Percentiles rank a stretch among this genome's conserved stretches.
These are phyloP conservation scores for Hystrix brachyura DNA, from an alignment of 2,113 vertebrate species.

Conservation along the genomic window DNA sequence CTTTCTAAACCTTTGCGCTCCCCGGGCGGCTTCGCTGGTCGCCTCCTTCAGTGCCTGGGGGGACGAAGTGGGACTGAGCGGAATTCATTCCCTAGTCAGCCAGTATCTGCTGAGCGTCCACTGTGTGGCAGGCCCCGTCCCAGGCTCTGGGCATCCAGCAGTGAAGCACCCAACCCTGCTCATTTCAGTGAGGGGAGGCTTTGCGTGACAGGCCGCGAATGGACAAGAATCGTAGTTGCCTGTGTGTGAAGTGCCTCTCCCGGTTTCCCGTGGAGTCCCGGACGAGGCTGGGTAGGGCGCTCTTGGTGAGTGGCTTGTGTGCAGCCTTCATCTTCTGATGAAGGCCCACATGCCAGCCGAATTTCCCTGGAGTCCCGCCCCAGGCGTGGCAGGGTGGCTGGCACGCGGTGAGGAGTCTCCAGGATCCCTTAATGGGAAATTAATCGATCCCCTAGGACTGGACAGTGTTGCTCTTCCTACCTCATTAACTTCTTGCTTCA, in stretches of 20 bases:
- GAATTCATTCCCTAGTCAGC: not conserved
- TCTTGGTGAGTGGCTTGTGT: not conserved
- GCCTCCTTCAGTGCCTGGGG: not conserved
- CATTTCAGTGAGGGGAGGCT: not conserved
- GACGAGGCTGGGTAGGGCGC: not conserved
- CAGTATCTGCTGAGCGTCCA: not conserved
- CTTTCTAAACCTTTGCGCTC: not conserved
- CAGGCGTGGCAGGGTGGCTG: not conserved
- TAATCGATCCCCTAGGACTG: not conserved
- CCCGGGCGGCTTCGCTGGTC: not conserved
- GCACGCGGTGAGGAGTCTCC: not conserved
- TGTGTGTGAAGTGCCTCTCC: not conserved
- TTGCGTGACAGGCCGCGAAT: not conserved
- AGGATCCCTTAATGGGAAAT: slow-evolving; percentile 24
- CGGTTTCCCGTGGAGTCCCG: not conserved
- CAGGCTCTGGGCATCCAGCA: not conserved
- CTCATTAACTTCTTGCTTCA: slow-evolving; percentile 50
- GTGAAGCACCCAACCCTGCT: not conserved
- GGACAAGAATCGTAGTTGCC: not conserved
- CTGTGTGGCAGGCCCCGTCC: not conserved
- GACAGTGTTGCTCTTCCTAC: not conserved
- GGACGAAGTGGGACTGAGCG: not conserved
- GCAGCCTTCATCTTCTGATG: not conserved
- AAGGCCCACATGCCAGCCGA: not conserved
- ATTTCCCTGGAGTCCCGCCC: not conserved